Base-by-base conservation (phyloP, 2,888 invertebrate species). In the Oscheius sp. region DNA sequence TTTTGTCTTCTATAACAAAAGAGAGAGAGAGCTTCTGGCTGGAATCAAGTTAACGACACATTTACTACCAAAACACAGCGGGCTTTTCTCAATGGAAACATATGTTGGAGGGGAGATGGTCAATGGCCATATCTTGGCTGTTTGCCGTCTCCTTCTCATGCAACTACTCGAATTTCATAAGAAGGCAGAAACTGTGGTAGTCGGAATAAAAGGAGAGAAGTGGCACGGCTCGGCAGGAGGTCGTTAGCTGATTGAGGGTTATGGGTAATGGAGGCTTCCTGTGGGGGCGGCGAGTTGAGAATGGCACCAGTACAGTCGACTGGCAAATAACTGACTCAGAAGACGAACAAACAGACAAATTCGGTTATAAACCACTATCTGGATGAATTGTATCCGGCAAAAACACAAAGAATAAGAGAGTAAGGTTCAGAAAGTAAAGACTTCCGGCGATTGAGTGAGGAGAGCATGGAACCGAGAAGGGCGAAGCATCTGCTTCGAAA, bases 231-330 rank as follows among this genome's bases (percentile, higher is more conserved):
- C 46, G 18, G 61, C 21, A 18, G 25, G 9, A 52, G 66, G 66
- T 66, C 52, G 66, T 66, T 66, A 66, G 66, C 52, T 66, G 66
- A 66, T 66, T 66, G 66, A 66, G 66, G 66, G 66, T 66, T 66
- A 66, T 61, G 66, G 66, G 66, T 66, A 66, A 66, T 66, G 66
- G 52, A 52, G 52, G 66, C 52, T 49, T 66, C 66, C 66, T 41
- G 63, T 35, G 23, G 5, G 16, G 49, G 49, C 5, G 58, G n/a
- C 58, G 9, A 5, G 9, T n/a, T 27, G 27, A 27, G 29, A 23
- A 9, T 13, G 13, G 16, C 2, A 9, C 27, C n/a, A 58, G 58
- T 58, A 58, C 58, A 27, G 58, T 58, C 58, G 27, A 27, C 21
- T 18, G n/a, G 16, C 27, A 23, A 29, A 1, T 58, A 58, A 12